Percentiles rank a stretch among this genome's conserved stretches.
phyloP scores from a whole-genome alignment of 2,888 invertebrate genomes.

The Amphimallon solstitiale region DNA sequence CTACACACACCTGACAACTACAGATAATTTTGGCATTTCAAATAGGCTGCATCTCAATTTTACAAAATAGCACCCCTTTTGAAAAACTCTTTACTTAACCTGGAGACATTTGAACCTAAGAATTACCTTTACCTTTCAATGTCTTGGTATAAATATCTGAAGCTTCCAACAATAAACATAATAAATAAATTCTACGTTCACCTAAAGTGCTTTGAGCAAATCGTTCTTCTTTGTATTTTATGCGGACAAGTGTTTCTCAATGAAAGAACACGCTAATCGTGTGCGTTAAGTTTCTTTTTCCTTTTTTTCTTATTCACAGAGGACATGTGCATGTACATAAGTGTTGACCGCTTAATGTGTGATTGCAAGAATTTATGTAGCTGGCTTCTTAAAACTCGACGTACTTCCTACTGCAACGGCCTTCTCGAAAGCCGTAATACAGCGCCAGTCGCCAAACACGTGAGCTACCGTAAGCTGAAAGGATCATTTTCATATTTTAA shows the following conservation, averaged over 20 bases:
- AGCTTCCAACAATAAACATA: too few species aligned
- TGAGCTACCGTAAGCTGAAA: constrained; percentile 4
- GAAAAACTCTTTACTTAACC: too few species aligned
- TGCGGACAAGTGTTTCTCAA: constrained; percentile 1
- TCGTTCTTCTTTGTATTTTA: background rate
- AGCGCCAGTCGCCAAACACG: constrained; percentile 1
- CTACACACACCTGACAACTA: too few species aligned
- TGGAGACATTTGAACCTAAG: too few species aligned
- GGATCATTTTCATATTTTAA: background rate
- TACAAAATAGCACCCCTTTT: too few species aligned
- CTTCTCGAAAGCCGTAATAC: constrained; percentile 10
- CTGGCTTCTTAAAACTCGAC: constrained; percentile 8
- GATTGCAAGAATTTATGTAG: constrained; percentile 22
- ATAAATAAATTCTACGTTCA: too few species aligned
- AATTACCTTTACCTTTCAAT: too few species aligned
- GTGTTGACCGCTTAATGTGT: constrained; percentile 20
- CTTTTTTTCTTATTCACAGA: background rate
- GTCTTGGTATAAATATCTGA: too few species aligned
- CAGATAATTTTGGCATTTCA: too few species aligned
- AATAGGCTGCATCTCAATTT: too few species aligned
- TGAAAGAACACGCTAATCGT: constrained; percentile 1
- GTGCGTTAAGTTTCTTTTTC: background rate
- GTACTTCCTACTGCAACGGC: constrained; percentile 17
- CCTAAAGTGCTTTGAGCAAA: background rate
- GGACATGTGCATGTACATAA: constrained; percentile 5